These are phyloP conservation scores for Meteorus sp. DNA, from an alignment of 1,140 invertebrate species.

Conservation along the genomic window DNA sequence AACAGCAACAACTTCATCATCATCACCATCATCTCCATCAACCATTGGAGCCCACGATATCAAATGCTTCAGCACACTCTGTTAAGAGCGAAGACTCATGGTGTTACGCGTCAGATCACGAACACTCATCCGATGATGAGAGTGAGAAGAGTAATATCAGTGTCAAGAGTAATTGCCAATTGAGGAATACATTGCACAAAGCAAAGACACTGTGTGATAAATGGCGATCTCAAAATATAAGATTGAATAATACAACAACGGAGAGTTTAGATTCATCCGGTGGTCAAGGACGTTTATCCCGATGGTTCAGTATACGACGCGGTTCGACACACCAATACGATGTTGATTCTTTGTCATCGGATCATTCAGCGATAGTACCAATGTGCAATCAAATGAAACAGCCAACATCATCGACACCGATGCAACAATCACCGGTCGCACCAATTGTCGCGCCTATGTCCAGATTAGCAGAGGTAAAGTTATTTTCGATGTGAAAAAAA, in stretches of 20 bases:
- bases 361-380: slow-evolving; percentile 42
- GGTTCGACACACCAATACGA: slow-evolving; percentile 80
- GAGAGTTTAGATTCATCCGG: slow-evolving; percentile 61
- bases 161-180: slow-evolving; percentile 68
- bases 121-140: slow-evolving; percentile 66
- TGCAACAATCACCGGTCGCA: slow-evolving; percentile 11
- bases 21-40: slow-evolving; percentile 45
- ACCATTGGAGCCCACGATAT: slow-evolving; percentile 50
- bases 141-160: slow-evolving; percentile 64
- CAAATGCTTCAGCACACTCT: slow-evolving; percentile 56
- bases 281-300: slow-evolving; percentile 69
- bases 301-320: slow-evolving; percentile 83
- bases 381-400: slow-evolving; percentile 51
- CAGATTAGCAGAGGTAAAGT: slow-evolving; percentile 16
- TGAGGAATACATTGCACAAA: slow-evolving; percentile 70
- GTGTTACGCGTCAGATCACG: slow-evolving; percentile 66
- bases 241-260: slow-evolving; percentile 38
- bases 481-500: no score
- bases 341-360: slow-evolving; percentile 59
- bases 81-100: slow-evolving; percentile 63
- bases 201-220: slow-evolving; percentile 72
- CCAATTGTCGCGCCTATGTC: slow-evolving; percentile 28
- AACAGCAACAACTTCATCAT: no score
- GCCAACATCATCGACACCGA: slow-evolving; percentile 33
- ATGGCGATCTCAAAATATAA: slow-evolving; percentile 63